phyloP scores from a whole-genome alignment of 1,140 invertebrate genomes.

The Parasteatoda tepidariorum region DNA sequence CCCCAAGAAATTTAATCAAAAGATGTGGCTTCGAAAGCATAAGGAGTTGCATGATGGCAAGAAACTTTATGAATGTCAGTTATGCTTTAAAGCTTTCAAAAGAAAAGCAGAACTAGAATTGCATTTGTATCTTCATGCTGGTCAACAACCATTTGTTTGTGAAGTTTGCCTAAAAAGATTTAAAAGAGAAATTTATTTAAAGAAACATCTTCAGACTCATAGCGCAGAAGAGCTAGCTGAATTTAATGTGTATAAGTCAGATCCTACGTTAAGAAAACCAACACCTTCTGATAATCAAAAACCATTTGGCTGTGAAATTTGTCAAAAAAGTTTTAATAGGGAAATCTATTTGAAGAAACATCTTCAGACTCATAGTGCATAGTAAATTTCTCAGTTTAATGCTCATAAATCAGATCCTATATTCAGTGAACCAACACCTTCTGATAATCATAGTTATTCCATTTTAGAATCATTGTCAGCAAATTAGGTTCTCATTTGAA shows the following conservation, averaged over 20 bases:
- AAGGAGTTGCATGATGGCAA: background rate
- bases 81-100: background rate
- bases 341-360: background rate
- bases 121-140: background rate
- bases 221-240: background rate
- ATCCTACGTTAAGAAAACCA: too few species aligned
- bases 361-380: background rate
- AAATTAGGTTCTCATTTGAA: too few species aligned
- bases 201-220: background rate
- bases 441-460: too few species aligned
- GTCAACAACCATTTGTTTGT: background rate
- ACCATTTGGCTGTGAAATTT: background rate
- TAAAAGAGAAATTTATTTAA: background rate
- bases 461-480: too few species aligned
- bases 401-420: too few species aligned
- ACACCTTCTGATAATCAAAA: background rate
- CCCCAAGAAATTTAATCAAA: constrained; percentile 69
- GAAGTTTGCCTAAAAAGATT: background rate
- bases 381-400: too few species aligned
- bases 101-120: background rate
- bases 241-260: too few species aligned
- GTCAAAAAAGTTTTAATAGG: background rate
- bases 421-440: too few species aligned
- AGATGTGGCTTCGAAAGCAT: background rate
- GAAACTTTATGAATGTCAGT: background rate